Percentiles rank a stretch among this genome's conserved stretches.
phyloP scores from a whole-genome alignment of 2,113 vertebrate species.

The Pseudopodoces humilis region DNA sequence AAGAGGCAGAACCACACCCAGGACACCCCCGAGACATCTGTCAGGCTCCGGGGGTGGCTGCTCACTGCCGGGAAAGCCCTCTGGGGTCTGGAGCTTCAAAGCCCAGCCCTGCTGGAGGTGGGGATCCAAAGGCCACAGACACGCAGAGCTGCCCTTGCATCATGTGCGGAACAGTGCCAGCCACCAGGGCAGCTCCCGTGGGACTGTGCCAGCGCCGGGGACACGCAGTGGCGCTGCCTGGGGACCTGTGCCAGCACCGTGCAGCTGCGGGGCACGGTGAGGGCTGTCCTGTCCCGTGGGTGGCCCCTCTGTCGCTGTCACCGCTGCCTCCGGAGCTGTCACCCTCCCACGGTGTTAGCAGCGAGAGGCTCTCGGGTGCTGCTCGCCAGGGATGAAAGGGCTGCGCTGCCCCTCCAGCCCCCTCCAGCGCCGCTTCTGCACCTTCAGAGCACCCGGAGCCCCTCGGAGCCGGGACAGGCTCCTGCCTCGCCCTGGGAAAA shows the following conservation, averaged over 20 bases:
- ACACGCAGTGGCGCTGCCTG: accelerated
- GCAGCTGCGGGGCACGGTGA: accelerated
- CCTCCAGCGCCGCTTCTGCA: background rate
- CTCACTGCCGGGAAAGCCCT: accelerated
- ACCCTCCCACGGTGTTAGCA: background rate
- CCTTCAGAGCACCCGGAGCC: background rate
- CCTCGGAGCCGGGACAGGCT: background rate
- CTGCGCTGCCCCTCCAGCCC: background rate
- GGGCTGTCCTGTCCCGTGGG: accelerated
- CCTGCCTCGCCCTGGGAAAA: background rate
- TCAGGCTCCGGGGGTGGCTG: accelerated
- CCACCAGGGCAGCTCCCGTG: accelerated
- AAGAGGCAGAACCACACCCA: background rate
- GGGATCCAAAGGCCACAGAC: background rate
- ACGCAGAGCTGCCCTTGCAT: background rate
- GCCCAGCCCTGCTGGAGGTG: background rate
- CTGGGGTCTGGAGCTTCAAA: background rate
- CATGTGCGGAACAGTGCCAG: accelerated
- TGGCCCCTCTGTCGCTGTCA: background rate
- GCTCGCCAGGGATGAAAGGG: background rate
- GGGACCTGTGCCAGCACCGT: background rate
- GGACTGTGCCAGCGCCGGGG: accelerated
- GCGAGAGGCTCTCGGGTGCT: background rate
- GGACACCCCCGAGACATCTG: accelerated
- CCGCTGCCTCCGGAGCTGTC: accelerated